Evolutionary conservation across 1,140 invertebrate genomes (phyloP), one percentile per base, ranked within the genome.

Genomic region (Drosophila kurseongensis): DNA sequence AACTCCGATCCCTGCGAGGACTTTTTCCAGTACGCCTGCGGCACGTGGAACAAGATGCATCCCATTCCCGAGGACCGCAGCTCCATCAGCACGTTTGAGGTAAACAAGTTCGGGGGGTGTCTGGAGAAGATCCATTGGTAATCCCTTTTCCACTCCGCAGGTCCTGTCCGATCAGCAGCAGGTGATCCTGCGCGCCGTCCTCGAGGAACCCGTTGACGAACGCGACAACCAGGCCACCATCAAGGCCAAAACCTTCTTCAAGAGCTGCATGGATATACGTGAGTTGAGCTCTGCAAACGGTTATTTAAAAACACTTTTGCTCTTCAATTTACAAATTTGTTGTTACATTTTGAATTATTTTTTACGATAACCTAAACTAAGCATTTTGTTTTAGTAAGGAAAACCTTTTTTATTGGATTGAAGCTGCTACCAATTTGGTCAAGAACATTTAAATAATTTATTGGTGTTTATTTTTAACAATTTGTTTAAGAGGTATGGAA

Each of bases 1-100:
- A 94, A 93, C 0, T 95, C 95, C 0, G 95, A 97, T 90, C 97
- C 97, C 8, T 98, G 97, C 92, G 94, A 95, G 16, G 96, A 98
- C 91, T 98, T 98, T 93, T 98, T 97, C 93, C 96, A 97, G 92
- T 98, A 95, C 86, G 97, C 97, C 1, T 98, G 97, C 83, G 97
- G 97, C 1, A 95, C 96, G 1, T 98, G 97, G 97, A 98, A 98
- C 91, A 96, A 95, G 80, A 94, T 96, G 61, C 96, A 98, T 93
- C 94, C 97, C 4, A 98, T 98, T 79, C 97, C 97, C 0, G 97
- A 98, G 85, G 97, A 98, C 86, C 94, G 95, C 75, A 95, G 97
- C 72, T 97, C 96, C 14, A 97, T 97, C 54, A 97, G 96, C 81
- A 98, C 97, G 0, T 98, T 98, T 88, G 97, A 98, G 93, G 94